A percentile compares a stretch with the other conserved stretches of the same genome.
phyloP scores from a whole-genome alignment of 1,140 invertebrate genomes.

The Dolichoris vasculosae region DNA sequence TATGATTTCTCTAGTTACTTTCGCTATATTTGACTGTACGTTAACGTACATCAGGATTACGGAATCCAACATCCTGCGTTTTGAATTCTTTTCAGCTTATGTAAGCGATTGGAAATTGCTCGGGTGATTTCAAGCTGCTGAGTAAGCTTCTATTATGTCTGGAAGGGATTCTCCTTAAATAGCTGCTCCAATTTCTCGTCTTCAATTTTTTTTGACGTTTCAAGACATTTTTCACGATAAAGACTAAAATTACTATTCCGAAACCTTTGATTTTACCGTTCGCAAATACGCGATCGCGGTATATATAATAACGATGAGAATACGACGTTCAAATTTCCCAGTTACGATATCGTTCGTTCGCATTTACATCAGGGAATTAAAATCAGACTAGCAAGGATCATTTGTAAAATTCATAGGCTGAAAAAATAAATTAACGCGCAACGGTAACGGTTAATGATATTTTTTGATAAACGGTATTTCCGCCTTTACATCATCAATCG shows the following conservation, averaged over 20 bases:
- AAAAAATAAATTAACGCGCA: background rate
- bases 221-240: background rate
- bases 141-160: conserved; percentile 15
- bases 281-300: background rate
- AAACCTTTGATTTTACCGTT: background rate
- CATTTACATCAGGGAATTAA: no score
- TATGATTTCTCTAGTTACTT: conserved; percentile 4
- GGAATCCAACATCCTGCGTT: background rate
- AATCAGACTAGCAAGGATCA: no score
- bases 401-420: no score
- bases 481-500: background rate
- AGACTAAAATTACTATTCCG: background rate
- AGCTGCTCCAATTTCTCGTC: conserved; percentile 3
- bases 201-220: conserved; percentile 8
- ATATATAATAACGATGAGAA: no score
- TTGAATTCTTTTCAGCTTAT: conserved; percentile 16
- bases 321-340: no score
- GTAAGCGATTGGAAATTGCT: conserved; percentile 14
- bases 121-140: conserved; percentile 15
- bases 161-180: background rate
- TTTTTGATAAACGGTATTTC: background rate
- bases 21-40: conserved; percentile 8
- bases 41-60: conserved; percentile 10
- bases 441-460: background rate
- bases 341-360: no score